Base-by-base conservation (phyloP, 2,797 vertebrate species). In the Odontamblyopus lacepedii region DNA sequence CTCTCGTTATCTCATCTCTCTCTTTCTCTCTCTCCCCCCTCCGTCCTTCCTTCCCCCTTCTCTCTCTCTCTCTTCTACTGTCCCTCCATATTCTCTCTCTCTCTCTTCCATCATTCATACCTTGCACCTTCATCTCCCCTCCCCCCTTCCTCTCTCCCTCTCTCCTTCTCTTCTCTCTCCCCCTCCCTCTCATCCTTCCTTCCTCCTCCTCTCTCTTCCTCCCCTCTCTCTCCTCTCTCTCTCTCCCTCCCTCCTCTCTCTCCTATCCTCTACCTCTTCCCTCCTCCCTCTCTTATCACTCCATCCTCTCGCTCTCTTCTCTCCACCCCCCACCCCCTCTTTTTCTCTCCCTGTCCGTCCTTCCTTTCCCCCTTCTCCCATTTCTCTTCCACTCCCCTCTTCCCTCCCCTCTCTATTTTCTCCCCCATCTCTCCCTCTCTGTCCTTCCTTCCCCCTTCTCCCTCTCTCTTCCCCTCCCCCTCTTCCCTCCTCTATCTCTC, bases 141-240 rank as follows among this genome's bases (percentile, higher is more conserved):
- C 4, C 5, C 6, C 6, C 5, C 6, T 35, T 5, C 4, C 32
- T 35, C 41, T 12, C 5, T n/a, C 9, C 8, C 23, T 7, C 55
- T 4, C 19, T 7, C 51, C 3, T 19, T 55, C 18, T 19, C 19
- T 38, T 2, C 35, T 1, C 35, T 7, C 55, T 56, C 8, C 1
- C 53, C 8, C 8, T 12, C 6, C 4, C 3, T 8, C n/a, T 2
- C 51, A 1, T n/a, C n/a, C n/a, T 12, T 6, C 7, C 51, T n/a
- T 6, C 8, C 50, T 18, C 50, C 7, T 2, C 6, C 48, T 18
- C 48, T 50, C 2, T 0, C 5, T 15, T 6, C 32, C 5, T 4
- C 16, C 5, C 50, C 2, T 51, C 50, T 51, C 50, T 19, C 50
- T n/a, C 11, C 18, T 83, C 80, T 81, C 72, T 82, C 76, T 82